Percentiles rank a stretch among this genome's conserved stretches.
These are phyloP conservation scores for Zelostemma sp. DNA, from an alignment of 1,140 invertebrate species.

Conservation along the genomic window DNA sequence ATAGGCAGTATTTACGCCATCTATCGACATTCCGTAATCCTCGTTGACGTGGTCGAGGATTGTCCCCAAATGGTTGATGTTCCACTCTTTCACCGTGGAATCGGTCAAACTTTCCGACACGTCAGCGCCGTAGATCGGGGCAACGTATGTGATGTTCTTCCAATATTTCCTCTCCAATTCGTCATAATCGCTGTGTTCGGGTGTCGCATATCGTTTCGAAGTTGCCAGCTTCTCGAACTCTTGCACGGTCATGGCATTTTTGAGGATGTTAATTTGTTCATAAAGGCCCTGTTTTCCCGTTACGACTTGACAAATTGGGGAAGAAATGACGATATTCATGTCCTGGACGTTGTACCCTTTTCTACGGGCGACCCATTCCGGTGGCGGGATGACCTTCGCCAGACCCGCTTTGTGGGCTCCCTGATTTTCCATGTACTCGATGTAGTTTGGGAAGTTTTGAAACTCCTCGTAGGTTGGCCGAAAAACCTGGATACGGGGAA, in stretches of 20 bases:
- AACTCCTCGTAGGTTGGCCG: conserved; percentile 96
- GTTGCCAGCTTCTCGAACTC: conserved; percentile 91
- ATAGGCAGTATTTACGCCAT: conserved; percentile 99
- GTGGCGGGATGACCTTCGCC: conserved; percentile 95
- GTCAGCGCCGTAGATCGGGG: conserved; percentile 97
- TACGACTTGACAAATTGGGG: conserved; percentile 91
- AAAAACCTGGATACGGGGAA: conserved; percentile 88
- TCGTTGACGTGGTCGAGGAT: conserved; percentile 95
- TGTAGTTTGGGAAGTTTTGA: conserved; percentile 91
- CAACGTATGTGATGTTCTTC: conserved; percentile 94
- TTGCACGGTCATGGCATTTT: conserved; percentile 89
- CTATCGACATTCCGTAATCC: conserved; percentile 96
- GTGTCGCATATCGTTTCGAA: conserved; percentile 83
- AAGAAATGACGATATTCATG: conserved; percentile 86
- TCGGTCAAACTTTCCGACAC: conserved; percentile 96
- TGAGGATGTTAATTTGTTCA: conserved; percentile 96
- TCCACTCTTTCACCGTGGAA: conserved; percentile 90
- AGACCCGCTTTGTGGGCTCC: conserved; percentile 95
- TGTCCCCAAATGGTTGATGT: conserved; percentile 93
- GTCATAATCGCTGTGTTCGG: conserved; percentile 90
- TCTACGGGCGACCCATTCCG: conserved; percentile 92
- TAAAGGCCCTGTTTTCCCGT: conserved; percentile 94
- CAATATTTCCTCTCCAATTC: conserved; percentile 97
- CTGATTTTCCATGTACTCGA: conserved; percentile 91
- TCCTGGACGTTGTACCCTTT: conserved; percentile 86